Percentiles rank a stretch among this genome's conserved stretches.
phyloP scores from a whole-genome alignment of 2,113 vertebrate genomes.

The Corvus moneduloides region DNA sequence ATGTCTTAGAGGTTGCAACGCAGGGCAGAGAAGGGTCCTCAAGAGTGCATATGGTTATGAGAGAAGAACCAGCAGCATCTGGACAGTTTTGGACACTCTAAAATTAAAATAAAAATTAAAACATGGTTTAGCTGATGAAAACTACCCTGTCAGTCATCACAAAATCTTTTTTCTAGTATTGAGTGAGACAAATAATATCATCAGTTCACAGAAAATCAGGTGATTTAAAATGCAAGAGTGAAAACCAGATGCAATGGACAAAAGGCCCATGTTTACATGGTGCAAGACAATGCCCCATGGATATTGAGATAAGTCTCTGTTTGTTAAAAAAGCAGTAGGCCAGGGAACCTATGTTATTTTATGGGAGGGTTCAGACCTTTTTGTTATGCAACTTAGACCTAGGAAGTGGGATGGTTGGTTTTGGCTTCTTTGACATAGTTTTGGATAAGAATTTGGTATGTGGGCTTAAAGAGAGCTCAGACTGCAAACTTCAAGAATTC shows the following conservation, averaged over 20 bases:
- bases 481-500: conserved; percentile 60
- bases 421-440: conserved; percentile 59
- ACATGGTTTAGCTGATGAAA: not conserved
- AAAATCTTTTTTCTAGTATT: not conserved
- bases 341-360: not conserved
- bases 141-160: not conserved
- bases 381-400: conserved; percentile 60
- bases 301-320: not conserved
- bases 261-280: not conserved
- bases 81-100: not conserved
- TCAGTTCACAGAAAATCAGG: not conserved
- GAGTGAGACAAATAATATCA: not conserved
- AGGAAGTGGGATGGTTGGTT: conserved; percentile 63
- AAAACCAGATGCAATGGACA: not conserved
- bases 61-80: not conserved
- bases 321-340: not conserved
- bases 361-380: not conserved
- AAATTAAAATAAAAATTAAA: not conserved
- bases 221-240: not conserved
- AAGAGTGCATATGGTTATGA: not conserved
- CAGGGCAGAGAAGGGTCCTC: not conserved
- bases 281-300: not conserved
- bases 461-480: conserved; percentile 46
- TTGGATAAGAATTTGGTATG: conserved; percentile 58
- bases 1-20: not conserved